Percentiles rank a stretch among this genome's conserved stretches.
These are phyloP conservation scores for Sterna hirundo DNA, from an alignment of 2,113 vertebrate genomes.

Conservation along the genomic window DNA sequence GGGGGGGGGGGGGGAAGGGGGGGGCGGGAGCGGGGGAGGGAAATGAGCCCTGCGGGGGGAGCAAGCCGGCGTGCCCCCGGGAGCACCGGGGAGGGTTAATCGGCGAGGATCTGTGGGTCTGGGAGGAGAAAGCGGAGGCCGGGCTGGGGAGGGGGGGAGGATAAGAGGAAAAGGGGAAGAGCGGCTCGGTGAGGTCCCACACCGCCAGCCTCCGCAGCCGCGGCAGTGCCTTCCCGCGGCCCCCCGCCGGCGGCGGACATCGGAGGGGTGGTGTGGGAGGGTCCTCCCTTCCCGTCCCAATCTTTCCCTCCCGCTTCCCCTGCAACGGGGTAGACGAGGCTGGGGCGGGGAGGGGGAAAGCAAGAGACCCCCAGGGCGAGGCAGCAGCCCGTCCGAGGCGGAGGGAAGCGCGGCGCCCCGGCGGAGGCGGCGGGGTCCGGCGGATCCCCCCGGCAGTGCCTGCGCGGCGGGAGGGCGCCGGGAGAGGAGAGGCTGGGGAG, in stretches of 20 bases:
- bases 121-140: slow-evolving; percentile 61
- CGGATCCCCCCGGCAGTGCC: background rate
- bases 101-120: slow-evolving; percentile 4
- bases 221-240: background rate
- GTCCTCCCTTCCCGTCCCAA: background rate
- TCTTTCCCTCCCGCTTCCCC: background rate
- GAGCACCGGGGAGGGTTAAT: slow-evolving; percentile 11
- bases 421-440: background rate
- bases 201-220: background rate
- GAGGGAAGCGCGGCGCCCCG: background rate
- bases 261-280: background rate
- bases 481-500: background rate
- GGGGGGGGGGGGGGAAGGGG: too few relatives aligned
- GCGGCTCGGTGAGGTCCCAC: background rate
- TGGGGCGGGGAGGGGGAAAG: background rate
- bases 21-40: too few relatives aligned
- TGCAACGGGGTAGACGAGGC: background rate
- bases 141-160: slow-evolving; percentile 9
- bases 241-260: background rate
- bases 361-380: background rate
- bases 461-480: background rate
- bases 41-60: background rate
- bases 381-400: background rate
- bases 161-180: slow-evolving; percentile 31
- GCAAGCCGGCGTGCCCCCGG: background rate